A percentile compares a stretch with the other conserved stretches of the same genome.
phyloP scores from a whole-genome alignment of 2,888 invertebrate genomes.

The Teleogryllus oceanicus region DNA sequence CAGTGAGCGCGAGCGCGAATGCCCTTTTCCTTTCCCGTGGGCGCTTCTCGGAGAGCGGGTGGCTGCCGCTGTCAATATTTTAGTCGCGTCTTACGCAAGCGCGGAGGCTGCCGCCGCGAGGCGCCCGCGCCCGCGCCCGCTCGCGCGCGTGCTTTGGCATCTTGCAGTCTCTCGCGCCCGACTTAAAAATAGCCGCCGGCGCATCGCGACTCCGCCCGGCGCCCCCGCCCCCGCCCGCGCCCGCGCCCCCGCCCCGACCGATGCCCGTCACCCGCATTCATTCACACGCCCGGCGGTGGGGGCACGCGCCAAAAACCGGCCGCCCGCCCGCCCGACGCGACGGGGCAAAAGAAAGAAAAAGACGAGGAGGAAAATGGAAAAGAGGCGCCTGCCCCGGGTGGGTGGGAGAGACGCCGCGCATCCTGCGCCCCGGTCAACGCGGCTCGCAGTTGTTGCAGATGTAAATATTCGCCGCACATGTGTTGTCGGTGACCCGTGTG shows the following conservation, averaged over 20 bases:
- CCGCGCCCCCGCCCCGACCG: background rate
- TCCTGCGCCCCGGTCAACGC: too few relatives aligned
- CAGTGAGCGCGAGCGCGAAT: too few relatives aligned
- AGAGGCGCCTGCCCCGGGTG: too few relatives aligned
- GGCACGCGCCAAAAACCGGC: background rate
- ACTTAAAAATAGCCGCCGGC: background rate
- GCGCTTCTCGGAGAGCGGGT: too few relatives aligned
- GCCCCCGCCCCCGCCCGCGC: background rate
- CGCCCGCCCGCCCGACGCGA: too few relatives aligned
- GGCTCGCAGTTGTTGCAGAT: too few relatives aligned
- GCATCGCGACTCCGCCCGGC: background rate
- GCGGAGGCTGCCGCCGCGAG: background rate
- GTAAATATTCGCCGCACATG: too few relatives aligned
- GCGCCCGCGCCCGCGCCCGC: background rate
- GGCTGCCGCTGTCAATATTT: background rate
- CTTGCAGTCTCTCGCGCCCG: background rate
- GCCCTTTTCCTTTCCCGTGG: too few relatives aligned
- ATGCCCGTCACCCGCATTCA: background rate
- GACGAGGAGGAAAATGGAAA: too few relatives aligned
- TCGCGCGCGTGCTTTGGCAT: background rate
- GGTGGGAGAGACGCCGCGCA: too few relatives aligned
- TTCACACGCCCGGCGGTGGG: background rate
- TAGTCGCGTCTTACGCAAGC: conserved; percentile 2
- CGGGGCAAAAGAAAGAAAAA: too few relatives aligned
- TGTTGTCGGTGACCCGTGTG: too few relatives aligned